phyloP scores from a whole-genome alignment of 2,113 vertebrate species.

The Microcebus murinus region DNA sequence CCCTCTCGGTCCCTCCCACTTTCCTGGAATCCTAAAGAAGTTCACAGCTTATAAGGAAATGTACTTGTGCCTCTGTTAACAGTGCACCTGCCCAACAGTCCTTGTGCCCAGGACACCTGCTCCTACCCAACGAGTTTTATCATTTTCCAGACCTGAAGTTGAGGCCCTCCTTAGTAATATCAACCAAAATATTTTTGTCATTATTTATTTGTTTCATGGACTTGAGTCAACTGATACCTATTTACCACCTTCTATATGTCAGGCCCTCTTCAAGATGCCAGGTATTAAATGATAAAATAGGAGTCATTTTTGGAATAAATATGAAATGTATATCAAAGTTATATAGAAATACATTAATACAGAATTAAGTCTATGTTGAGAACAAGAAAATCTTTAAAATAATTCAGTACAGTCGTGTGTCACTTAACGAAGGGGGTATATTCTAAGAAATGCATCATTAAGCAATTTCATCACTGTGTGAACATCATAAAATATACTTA shows the following conservation, averaged over 20 bases:
- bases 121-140: neutral
- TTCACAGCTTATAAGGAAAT: neutral
- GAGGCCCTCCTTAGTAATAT: neutral
- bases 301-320: neutral
- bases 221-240: neutral
- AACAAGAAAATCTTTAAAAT: neutral
- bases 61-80: neutral
- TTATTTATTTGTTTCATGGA: neutral
- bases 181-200: neutral
- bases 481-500: neutral
- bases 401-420: neutral
- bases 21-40: neutral
- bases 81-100: neutral
- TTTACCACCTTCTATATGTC: neutral
- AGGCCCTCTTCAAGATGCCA: neutral
- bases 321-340: neutral
- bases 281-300: neutral
- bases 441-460: neutral
- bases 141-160: neutral
- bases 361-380: neutral
- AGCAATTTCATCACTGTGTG: neutral
- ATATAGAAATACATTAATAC: neutral
- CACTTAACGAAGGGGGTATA: neutral
- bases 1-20: neutral
- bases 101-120: neutral